Base-by-base conservation (phyloP, 2,888 invertebrate species). In the Formica aserva region DNA sequence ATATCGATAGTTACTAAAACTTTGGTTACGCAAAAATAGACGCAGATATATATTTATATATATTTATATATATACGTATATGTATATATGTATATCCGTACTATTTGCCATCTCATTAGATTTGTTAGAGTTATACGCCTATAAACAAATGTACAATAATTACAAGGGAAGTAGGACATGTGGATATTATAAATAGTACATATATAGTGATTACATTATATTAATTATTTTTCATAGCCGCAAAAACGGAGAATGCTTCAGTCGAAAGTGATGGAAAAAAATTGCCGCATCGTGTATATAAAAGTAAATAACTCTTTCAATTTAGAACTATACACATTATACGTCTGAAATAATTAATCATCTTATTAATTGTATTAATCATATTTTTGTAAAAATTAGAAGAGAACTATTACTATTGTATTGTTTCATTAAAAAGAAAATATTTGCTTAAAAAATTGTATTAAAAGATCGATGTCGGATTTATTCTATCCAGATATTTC, bases 21-120 rank as follows among this genome's bases (percentile, higher is more conserved):
- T 94, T 94, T 94, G 94, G 94, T 94, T 94, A 94, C 93, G 93
- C 92, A 94, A 94, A 94, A 94, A 94, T 94, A 94, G 93, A 94
- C 92, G 93, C 85, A 65, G 81, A 71, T 78, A 45, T 72, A 72
- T 78, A 60, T 69, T 22, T 69, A 57, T 78, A 60, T 78, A 35
- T 71, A 57, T 48, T n/a, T 55, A 41, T 67, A 66, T 52, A 52
- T 67, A 48, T 66, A 13, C 75, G 74, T 65, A 72, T 35, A 35
- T 65, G 74, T 65, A 72, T 35, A 35, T 65, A 72, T 66, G 55
- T 81, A 84, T 82, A 83, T 48, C 60, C 62, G 69, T 62, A 83
- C 62, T 88, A 84, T 82, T 81, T 80, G 67, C 75, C 81, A 78
- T 66, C 67, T 85, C 62, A 74, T 85, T 71, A 82, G 71, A 84